Percentiles rank a stretch among this genome's conserved stretches.
Evolutionary conservation across 2,113 vertebrate species (phyloP).

Genomic region (Rostratula benghalensis): DNA sequence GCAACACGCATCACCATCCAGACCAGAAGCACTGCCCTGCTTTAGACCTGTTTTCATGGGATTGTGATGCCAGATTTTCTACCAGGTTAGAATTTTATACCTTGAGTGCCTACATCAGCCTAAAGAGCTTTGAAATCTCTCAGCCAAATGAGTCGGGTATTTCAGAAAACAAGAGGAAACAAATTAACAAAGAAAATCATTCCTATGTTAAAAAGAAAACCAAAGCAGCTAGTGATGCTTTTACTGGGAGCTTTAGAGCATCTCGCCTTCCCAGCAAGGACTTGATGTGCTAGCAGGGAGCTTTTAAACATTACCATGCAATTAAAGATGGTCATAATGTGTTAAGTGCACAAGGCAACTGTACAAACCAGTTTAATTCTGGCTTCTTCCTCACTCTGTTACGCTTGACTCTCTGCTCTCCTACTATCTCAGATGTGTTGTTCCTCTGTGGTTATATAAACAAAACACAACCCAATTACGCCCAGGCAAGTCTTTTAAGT

Average conservation of each 20-base stretch:
- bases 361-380: neutral
- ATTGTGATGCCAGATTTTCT: neutral
- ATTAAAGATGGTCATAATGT: neutral
- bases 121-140: neutral
- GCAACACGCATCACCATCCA: neutral
- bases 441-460: neutral
- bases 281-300: neutral
- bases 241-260: neutral
- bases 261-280: neutral
- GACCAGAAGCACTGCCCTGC: neutral
- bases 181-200: neutral
- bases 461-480: neutral
- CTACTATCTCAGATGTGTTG: neutral
- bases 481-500: neutral
- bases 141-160: neutral
- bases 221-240: neutral
- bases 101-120: neutral
- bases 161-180: neutral
- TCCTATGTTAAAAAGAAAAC: neutral
- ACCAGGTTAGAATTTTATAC: neutral
- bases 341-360: neutral
- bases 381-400: neutral
- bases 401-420: neutral
- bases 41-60: neutral
- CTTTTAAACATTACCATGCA: neutral